Evolutionary conservation across 1,140 invertebrate genomes (phyloP).

Genomic region (Lasaia peninsularis): DNA sequence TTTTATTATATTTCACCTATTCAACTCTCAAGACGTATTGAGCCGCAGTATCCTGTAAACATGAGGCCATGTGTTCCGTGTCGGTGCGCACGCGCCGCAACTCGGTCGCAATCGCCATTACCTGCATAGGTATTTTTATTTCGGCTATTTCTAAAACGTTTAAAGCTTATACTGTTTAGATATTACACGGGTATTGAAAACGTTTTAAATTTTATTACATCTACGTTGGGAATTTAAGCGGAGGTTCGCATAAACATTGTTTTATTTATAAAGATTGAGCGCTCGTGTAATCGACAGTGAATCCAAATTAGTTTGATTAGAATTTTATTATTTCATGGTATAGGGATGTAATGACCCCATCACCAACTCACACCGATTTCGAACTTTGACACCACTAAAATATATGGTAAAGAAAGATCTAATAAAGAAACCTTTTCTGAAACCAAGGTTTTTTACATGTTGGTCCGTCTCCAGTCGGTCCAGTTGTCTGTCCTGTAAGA

Average conservation of each 20-base stretch:
- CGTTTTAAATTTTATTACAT: slow-evolving; percentile 39
- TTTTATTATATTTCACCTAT: no score
- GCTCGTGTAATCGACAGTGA: no score
- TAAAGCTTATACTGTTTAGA: slow-evolving; percentile 39
- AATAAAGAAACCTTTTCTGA: no score
- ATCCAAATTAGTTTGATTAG: no score
- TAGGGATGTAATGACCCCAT: no score
- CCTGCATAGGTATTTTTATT: slow-evolving; percentile 60
- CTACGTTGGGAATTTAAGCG: slow-evolving; percentile 7
- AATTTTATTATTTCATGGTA: no score
- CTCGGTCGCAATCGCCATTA: slow-evolving; percentile 56
- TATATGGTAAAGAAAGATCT: no score
- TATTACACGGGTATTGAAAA: slow-evolving; percentile 33
- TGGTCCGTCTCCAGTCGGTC: no score
- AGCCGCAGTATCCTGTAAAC: slow-evolving; percentile 33
- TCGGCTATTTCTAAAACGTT: slow-evolving; percentile 52
- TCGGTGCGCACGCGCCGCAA: slow-evolving; percentile 51
- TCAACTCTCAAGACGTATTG: slow-evolving; percentile 34
- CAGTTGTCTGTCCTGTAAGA: no score
- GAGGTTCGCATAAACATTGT: slow-evolving; percentile 15
- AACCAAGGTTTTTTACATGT: no score
- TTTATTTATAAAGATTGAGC: neutral
- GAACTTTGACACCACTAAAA: no score
- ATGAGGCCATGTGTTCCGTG: slow-evolving; percentile 57
- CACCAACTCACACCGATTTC: no score